A percentile compares a stretch with the other conserved stretches of the same genome.
phyloP scores from a whole-genome alignment of 2,888 invertebrate species.

The Meiosimyza decipiens region DNA sequence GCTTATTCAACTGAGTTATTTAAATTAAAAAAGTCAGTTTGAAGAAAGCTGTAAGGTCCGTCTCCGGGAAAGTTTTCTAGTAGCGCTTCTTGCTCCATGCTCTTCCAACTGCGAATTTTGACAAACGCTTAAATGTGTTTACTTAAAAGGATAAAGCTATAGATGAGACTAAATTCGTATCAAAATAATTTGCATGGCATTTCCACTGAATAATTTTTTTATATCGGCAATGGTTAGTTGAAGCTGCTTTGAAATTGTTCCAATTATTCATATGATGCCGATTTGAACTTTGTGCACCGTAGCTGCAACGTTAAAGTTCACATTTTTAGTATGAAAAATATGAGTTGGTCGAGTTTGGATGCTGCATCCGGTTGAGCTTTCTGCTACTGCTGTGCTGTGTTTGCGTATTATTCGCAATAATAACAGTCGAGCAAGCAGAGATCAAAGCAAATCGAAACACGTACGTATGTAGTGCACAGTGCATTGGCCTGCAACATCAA shows the following conservation, averaged over 20 bases:
- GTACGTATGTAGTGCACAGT: constrained; percentile 48
- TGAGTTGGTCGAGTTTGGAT: constrained; percentile 24
- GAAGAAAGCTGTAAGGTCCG: no score
- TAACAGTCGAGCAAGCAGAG: constrained; percentile 54
- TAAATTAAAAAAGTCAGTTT: no score
- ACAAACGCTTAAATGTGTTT: no score
- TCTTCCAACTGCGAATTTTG: no score
- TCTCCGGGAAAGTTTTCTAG: not conserved
- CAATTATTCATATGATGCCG: constrained; percentile 19
- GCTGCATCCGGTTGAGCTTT: constrained; percentile 28
- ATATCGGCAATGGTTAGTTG: no score
- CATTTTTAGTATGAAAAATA: not conserved
- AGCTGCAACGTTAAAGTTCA: not conserved
- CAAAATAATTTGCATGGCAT: no score
- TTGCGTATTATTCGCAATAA: constrained; percentile 62
- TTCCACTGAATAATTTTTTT: no score
- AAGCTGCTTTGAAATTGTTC: constrained; percentile 5
- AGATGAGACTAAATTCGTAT: no score
- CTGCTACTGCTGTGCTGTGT: constrained; percentile 49
- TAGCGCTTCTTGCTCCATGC: no score
- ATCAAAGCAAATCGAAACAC: constrained; percentile 57
- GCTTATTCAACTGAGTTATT: no score
- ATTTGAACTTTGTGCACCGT: not conserved
- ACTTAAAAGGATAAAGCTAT: no score
- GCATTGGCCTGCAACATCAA: constrained; percentile 50